Conservation (phyloP, 1,140 invertebrate species). For the Drosophila insularis region DNA sequence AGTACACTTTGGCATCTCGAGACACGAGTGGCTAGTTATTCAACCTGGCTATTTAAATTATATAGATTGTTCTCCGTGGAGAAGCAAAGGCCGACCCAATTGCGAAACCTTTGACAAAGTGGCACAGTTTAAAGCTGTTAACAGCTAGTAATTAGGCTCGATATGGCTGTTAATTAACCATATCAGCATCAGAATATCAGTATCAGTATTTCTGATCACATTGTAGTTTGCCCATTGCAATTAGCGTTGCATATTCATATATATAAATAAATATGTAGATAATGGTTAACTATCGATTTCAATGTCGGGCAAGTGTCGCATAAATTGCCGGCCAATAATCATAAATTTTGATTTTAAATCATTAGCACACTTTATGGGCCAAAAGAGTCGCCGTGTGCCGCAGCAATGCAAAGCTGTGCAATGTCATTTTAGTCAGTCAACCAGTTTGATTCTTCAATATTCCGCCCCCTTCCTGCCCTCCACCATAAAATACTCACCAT, state of each 20-base stretch:
- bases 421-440: constrained; percentile 38
- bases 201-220: constrained; percentile 3
- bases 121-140: constrained; percentile 72
- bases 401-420: constrained; percentile 24
- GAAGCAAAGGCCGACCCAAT: neutral
- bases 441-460: constrained; percentile 45
- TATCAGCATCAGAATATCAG: constrained; percentile 44
- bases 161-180: constrained; percentile 69
- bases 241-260: constrained; percentile 67
- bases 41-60: constrained; percentile 10
- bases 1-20: constrained; percentile 23
- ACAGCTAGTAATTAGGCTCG: constrained; percentile 74
- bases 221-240: constrained; percentile 51
- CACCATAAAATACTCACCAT: neutral
- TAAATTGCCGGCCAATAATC: constrained; percentile 63
- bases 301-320: constrained; percentile 37
- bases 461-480: constrained; percentile 1
- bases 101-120: constrained; percentile 52
- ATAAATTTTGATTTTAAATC: constrained; percentile 75
- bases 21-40: constrained; percentile 1
- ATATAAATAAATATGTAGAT: constrained; percentile 16
- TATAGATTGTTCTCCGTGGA: neutral
- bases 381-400: constrained; percentile 3
- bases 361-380: constrained; percentile 67
- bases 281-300: neutral